Evolutionary conservation across 1,140 invertebrate genomes (phyloP), one percentile per base, ranked within the genome.

Genomic region (Carposina sasakii): DNA sequence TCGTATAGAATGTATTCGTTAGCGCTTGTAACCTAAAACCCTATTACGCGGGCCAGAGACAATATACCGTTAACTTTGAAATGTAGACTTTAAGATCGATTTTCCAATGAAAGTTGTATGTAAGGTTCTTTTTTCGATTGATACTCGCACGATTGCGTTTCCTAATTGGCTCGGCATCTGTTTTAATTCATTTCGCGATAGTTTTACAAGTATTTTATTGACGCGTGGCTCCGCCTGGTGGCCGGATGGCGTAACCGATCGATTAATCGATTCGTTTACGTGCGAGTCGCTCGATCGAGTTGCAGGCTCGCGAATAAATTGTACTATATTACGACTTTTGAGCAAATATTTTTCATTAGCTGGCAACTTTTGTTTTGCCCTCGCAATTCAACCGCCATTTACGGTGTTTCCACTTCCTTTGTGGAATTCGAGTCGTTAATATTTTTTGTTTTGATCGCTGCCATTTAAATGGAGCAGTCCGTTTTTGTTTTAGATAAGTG

Each of bases 191-290:
- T 78, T 81, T 78, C 57, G 78, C 77, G 74, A 82, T 83, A 83
- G 79, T 83, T 83, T 78, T 78, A 83, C 76, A 83, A 76, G 77
- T 76, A 81, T 83, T 81, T 78, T 76, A 79, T 77, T 77, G 76
- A 81, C 72, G 69, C 70, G 72, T 75, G 67, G 68, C 76, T 76
- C 79, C 76, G 73, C 71, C 79, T 73, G 76, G 70, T 64, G 68
- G 60, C 40, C 56, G 47, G 56, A 26, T 51, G 63, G 59, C 64
- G 72, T 67, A 75, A 70, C 71, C 48, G 57, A 71, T 58, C 76
- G 70, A 67, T 76, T 83, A 83, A 83, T 77, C 76, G 76, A 82
- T 79, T 81, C 71, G 60, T 68, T 76, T 72, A 71, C 70, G 67
- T 69, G 62, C 69, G 63, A 67, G 49, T 68, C 68, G 72, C 63